Conservation (phyloP, 2,113 vertebrate genomes). For the Antechinus stuartii region DNA sequence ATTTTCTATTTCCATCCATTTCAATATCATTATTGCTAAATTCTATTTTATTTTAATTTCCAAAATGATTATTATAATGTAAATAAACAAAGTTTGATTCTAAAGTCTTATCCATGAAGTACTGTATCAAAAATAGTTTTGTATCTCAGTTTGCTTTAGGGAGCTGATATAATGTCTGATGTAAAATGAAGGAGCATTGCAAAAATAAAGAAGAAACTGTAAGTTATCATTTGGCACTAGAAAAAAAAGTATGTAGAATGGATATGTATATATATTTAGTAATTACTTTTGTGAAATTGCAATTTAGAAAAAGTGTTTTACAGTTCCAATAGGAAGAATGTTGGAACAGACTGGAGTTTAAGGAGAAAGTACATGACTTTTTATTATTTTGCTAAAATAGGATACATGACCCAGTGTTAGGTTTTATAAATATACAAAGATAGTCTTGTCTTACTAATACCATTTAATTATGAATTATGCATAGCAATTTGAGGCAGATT, state of each 20-base stretch:
- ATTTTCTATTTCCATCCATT: background rate
- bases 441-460: background rate
- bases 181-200: background rate
- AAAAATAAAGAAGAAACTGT: background rate
- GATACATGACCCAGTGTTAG: background rate
- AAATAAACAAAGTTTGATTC: background rate
- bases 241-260: background rate
- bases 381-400: background rate
- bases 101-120: background rate
- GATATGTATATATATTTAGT: background rate
- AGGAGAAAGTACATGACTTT: background rate
- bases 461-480: background rate
- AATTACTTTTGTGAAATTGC: background rate
- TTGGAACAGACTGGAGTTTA: background rate
- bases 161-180: background rate
- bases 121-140: background rate
- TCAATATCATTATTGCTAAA: background rate
- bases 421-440: background rate
- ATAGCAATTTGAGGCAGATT: background rate
- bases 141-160: background rate
- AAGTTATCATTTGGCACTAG: background rate
- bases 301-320: background rate
- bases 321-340: background rate
- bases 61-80: background rate
- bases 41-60: background rate